Base-by-base conservation (phyloP, 2,113 vertebrate genomes). In the Aix galericulata region DNA sequence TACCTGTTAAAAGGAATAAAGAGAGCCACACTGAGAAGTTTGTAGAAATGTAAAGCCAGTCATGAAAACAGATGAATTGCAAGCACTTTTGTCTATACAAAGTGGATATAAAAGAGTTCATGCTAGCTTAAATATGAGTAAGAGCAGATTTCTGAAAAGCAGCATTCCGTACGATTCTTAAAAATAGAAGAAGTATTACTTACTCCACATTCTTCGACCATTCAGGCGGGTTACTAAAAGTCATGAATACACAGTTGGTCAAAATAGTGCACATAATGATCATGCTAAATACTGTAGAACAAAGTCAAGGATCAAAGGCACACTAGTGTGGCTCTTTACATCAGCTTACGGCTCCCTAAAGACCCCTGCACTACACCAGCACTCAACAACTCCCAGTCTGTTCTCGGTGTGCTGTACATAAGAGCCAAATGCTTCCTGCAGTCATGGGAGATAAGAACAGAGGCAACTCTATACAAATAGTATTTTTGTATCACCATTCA, bases 181-280 rank as follows among this genome's bases (percentile, higher is more conserved):
- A 22, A 31, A 86, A 25, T 8, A 77, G 13, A n/a, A 68, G 12
- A 21, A 63, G 18, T 1, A 3, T 44, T 98, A 98, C 98, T 99
- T 98, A 99, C 99, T 99, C 99, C 97, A 99, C 99, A 98, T 99
- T 99, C 98, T 99, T 99, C 68, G 99, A 99, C 99, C 99, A 99
- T 59, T 99, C 99, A 1, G 99, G 99, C 17, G 99, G 99, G 97
- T 99, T 99, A 97, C 99, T 99, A 98, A 99, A 99, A 96, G 99
- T 99, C 99, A 99, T 99, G 98, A 99, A 99, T 94, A 99, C 99
- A 97, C 99, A 99, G 99, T 99, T 99, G 98, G 99, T 99, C 99
- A 99, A 98, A 99, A 99, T 99, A 91, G 99, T 99, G 98, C 98
- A 99, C 99, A 99, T 99, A 96, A 99, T 99, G 98, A 99, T 99